Conservation (phyloP, 1,140 invertebrate species). For the Alviniconcha marisindica region DNA sequence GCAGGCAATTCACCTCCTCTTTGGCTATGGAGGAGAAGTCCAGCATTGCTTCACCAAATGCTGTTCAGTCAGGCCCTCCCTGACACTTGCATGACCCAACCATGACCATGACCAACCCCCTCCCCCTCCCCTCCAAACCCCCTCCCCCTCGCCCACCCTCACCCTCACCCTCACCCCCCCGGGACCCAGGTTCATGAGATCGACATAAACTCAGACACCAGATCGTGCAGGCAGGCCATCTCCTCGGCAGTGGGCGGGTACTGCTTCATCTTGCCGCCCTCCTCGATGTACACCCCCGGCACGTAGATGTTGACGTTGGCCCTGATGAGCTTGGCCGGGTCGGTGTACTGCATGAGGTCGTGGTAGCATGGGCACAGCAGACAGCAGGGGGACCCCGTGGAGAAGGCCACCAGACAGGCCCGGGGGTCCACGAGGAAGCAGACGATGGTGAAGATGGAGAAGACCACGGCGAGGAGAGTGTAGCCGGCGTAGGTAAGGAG, state of each 20-base stretch:
- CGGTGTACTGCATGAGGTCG: constrained; percentile 45
- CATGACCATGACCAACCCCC: neutral
- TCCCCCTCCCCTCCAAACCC: neutral
- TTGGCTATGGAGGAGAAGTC: no score
- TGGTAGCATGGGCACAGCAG: constrained; percentile 52
- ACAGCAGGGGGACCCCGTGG: constrained; percentile 52
- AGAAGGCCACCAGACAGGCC: constrained; percentile 50
- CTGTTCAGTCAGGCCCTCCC: neutral
- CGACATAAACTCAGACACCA: constrained; percentile 37
- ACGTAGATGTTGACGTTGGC: constrained; percentile 54
- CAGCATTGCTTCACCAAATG: neutral
- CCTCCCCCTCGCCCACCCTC: neutral
- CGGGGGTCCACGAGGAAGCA: constrained; percentile 52
- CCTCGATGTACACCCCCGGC: constrained; percentile 50
- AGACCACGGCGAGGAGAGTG: constrained; percentile 38
- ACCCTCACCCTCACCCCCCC: neutral
- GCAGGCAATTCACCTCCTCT: neutral
- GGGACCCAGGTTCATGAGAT: neutral
- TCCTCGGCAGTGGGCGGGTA: constrained; percentile 56
- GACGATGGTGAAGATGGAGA: constrained; percentile 39
- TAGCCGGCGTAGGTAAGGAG: constrained; percentile 42
- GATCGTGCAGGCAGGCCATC: constrained; percentile 42
- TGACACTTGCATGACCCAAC: neutral
- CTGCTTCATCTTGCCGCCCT: constrained; percentile 44
- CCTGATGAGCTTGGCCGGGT: constrained; percentile 45